These are phyloP conservation scores for Sebastes itinus DNA, from an alignment of 2,797 vertebrate genomes.

Conservation along the genomic window DNA sequence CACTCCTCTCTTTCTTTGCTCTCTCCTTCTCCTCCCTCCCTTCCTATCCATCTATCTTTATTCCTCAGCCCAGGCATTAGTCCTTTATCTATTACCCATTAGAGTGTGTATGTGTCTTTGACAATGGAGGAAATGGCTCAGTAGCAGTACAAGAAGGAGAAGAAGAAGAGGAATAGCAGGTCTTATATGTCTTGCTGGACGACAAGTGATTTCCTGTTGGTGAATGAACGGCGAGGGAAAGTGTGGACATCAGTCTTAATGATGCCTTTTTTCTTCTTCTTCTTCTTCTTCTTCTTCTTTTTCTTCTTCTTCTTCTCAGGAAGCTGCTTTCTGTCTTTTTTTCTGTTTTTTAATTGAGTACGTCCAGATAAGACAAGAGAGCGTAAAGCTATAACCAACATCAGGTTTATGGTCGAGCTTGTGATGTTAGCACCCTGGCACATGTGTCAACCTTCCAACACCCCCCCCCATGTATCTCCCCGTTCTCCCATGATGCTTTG, in stretches of 20 bases:
- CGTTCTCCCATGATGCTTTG: slow-evolving; percentile 69
- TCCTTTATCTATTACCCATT: slow-evolving; percentile 78
- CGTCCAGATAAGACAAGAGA: slow-evolving; percentile 54
- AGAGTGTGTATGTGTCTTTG: slow-evolving; percentile 59
- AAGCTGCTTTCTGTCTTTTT: neutral
- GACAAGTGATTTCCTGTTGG: slow-evolving; percentile 59
- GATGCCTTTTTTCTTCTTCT: slow-evolving; percentile 3
- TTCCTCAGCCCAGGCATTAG: slow-evolving; percentile 68
- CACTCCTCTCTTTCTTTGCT: slow-evolving; percentile 60
- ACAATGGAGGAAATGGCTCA: slow-evolving; percentile 60
- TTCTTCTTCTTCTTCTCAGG: neutral
- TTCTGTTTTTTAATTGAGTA: slow-evolving; percentile 51
- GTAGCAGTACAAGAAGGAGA: slow-evolving; percentile 15
- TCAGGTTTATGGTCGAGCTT: slow-evolving; percentile 34
- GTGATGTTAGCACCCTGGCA: slow-evolving; percentile 37
- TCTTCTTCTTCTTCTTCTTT: neutral
- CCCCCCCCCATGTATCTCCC: neutral
- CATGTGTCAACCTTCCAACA: slow-evolving; percentile 10
- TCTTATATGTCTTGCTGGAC: slow-evolving; percentile 49
- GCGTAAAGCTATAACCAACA: slow-evolving; percentile 47
- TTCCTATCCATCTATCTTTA: slow-evolving; percentile 72
- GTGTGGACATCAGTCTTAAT: slow-evolving; percentile 32
- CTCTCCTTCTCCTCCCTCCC: slow-evolving; percentile 52
- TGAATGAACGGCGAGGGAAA: slow-evolving; percentile 28
- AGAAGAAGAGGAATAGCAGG: slow-evolving; percentile 37